A percentile compares a stretch with the other conserved stretches of the same genome.
Evolutionary conservation across 2,797 vertebrate species (phyloP).

Genomic region (Pangasius macronema): DNA sequence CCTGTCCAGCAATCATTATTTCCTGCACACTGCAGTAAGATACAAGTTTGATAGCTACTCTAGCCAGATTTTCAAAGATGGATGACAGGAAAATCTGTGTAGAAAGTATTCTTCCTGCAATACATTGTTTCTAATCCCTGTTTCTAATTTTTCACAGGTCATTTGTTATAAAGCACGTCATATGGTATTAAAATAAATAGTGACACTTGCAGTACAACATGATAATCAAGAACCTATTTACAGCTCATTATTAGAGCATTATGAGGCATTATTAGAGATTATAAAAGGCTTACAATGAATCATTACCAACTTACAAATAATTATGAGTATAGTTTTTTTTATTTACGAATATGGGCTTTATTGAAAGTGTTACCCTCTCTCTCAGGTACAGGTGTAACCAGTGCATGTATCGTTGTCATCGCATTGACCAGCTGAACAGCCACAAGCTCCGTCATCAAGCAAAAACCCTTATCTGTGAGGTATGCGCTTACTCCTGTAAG

Average conservation of each 20-base stretch:
- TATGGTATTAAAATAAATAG: neutral
- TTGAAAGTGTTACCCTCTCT: neutral
- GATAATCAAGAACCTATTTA: neutral
- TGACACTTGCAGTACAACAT: neutral
- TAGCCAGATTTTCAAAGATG: neutral
- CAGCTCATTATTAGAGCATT: neutral
- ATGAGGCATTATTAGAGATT: neutral
- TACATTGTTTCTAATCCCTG: neutral
- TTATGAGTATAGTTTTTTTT: neutral
- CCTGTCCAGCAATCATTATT: neutral
- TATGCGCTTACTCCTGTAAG: conserved; percentile 94
- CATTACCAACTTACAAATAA: neutral
- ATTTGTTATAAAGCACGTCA: neutral
- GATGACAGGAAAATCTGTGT: neutral
- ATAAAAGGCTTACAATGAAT: neutral
- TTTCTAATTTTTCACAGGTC: neutral
- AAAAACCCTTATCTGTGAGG: conserved; percentile 93
- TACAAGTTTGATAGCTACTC: neutral
- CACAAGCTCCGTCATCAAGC: conserved; percentile 95
- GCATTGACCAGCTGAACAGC: conserved; percentile 94
- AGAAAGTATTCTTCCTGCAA: neutral
- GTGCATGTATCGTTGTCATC: conserved; percentile 93
- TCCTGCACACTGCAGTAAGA: neutral
- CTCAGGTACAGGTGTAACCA: conserved; percentile 92
- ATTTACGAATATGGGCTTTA: neutral